Evolutionary conservation across 2,797 vertebrate genomes (phyloP).

Genomic region (Corythornis leucogaster): DNA sequence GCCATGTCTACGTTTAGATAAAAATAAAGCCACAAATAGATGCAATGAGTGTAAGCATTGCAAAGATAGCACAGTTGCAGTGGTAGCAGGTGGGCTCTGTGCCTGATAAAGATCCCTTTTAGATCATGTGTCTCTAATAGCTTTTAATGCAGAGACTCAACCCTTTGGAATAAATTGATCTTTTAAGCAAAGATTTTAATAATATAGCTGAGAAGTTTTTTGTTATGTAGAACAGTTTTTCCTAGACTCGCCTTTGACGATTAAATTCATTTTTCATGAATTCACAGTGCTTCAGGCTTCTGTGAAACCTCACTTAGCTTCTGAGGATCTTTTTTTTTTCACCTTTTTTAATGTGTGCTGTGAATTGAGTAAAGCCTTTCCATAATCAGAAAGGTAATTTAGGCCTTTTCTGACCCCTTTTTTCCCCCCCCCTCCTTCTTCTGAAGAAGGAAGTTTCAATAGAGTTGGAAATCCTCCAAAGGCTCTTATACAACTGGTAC

Average conservation of each 20-base stretch:
- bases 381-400: constrained; percentile 55
- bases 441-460: constrained; percentile 44
- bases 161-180: constrained; percentile 68
- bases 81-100: not conserved
- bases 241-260: constrained; percentile 58
- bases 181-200: constrained; percentile 67
- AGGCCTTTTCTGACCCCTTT: constrained; percentile 34
- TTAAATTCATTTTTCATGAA: constrained; percentile 75
- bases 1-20: constrained; percentile 6
- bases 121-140: constrained; percentile 67
- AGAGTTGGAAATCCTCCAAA: constrained; percentile 51
- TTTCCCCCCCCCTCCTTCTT: not conserved
- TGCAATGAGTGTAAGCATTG: not conserved
- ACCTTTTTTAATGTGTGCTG: not conserved
- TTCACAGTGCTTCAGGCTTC: constrained; percentile 49
- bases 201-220: constrained; percentile 68
- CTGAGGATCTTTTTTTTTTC: constrained; percentile 30
- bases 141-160: not conserved
- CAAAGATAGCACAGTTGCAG: not conserved
- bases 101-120: constrained; percentile 6
- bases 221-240: constrained; percentile 69
- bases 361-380: constrained; percentile 52
- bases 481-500: not conserved
- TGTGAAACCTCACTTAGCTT: constrained; percentile 42
- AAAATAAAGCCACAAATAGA: constrained; percentile 10